A percentile compares a stretch with the other conserved stretches of the same genome.
Evolutionary conservation across 2,888 invertebrate genomes (phyloP).

Genomic region (Napeogenes sylphis): DNA sequence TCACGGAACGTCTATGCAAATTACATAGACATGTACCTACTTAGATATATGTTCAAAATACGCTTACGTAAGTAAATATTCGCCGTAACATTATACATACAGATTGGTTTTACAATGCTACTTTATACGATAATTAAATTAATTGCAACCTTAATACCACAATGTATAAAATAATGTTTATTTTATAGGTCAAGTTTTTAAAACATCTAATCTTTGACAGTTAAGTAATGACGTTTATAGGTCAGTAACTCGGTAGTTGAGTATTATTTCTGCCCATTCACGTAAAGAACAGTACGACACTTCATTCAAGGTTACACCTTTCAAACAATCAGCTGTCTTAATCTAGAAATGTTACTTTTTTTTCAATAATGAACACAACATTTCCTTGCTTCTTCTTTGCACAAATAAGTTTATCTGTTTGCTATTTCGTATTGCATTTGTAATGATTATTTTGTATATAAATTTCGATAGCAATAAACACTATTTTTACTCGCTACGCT

Average conservation of each 20-base stretch:
- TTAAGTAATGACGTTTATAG: constrained; percentile 55
- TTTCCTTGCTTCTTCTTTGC: too few relatives aligned
- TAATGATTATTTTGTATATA: too few relatives aligned
- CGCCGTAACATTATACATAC: too few relatives aligned
- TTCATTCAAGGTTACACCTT: constrained; percentile 63
- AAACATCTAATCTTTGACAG: constrained; percentile 31
- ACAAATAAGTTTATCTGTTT: not conserved
- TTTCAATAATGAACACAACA: too few relatives aligned
- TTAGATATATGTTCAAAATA: too few relatives aligned
- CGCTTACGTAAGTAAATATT: too few relatives aligned
- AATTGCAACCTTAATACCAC: too few relatives aligned
- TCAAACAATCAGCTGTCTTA: constrained; percentile 44
- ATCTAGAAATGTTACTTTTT: constrained; percentile 9
- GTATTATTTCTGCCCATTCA: constrained; percentile 49
- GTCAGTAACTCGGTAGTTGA: constrained; percentile 37
- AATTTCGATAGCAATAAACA: too few relatives aligned
- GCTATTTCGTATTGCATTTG: constrained; percentile 1
- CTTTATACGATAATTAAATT: too few relatives aligned
- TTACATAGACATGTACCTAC: not conserved
- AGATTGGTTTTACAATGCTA: too few relatives aligned
- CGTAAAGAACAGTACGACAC: constrained; percentile 41
- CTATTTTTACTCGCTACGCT: too few relatives aligned
- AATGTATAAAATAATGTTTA: too few relatives aligned
- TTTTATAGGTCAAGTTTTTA: not conserved
- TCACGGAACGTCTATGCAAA: constrained; percentile 1